Base-by-base conservation (phyloP, 2,888 invertebrate species). In the Lysandra bellargus region DNA sequence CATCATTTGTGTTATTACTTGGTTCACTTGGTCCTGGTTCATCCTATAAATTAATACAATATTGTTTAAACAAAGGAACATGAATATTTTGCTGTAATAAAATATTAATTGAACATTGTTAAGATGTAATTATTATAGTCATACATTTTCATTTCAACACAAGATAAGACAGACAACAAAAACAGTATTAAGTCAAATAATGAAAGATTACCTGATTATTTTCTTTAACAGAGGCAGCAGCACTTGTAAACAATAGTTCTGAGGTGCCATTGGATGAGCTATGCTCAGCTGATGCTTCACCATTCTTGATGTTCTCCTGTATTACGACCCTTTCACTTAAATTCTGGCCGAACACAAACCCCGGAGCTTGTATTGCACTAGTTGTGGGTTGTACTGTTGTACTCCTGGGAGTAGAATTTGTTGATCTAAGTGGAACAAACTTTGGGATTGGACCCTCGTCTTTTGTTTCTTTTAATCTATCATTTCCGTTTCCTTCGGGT, bases 331-430 rank as follows among this genome's bases (percentile, higher is more conserved):
- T 95, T 83, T 98, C 98, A 85, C 97, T 97, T 78, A 98, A 95
- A 91, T 98, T 98, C 89, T 98, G 98, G 1, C 98, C 98, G 90
- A 99, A 99, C 17, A 98, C 97, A 94, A 98, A 98, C 60, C 96
- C 96, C 44, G 95, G 93, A 79, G 95, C 95, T 60, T 69, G 69
- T 69, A 96, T 95, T 1, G 91, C 87, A 80, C 87, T 87, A 0
- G 92, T 86, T 17, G 90, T 85, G 1, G 91, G 87, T 61, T 91
- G 91, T 1, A 86, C 87, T 0, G 91, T 95, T 69, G 91, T 84
- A 5, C 88, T 87, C 72, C 92, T 88, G 12, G 91, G 84, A 37
- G 92, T 87, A 0, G 87, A 87, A 85, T 88, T 90, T 9, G 89
- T 84, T 76, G 92, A 88, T n/a, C 91, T 92, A 60, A 95, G 84